phyloP scores from a whole-genome alignment of 1,140 invertebrate genomes.

The Psix sp. region DNA sequence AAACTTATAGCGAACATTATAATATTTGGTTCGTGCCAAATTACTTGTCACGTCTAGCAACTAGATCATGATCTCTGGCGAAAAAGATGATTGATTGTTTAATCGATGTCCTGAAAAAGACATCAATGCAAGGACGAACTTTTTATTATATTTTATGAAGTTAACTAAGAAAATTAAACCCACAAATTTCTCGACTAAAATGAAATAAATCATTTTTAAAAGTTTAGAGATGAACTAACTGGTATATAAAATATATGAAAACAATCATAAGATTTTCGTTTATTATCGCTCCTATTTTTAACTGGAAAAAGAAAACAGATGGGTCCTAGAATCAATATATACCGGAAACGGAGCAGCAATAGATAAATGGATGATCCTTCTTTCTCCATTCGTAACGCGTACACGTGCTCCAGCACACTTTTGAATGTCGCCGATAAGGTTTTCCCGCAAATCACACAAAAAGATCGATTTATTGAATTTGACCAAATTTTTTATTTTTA shows the following conservation, averaged over 20 bases:
- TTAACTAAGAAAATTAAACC: neutral
- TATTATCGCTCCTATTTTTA: neutral
- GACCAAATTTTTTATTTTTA: neutral
- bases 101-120: neutral
- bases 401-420: slow-evolving; percentile 40
- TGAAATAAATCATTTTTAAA: no score
- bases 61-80: no score
- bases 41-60: no score
- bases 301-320: slow-evolving; percentile 28
- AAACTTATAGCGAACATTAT: no score
- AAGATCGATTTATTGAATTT: slow-evolving; percentile 8
- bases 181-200: neutral
- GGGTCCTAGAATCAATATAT: slow-evolving; percentile 50
- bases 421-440: slow-evolving; percentile 19
- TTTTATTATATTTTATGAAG: neutral
- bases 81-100: neutral
- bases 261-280: neutral
- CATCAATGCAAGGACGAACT: neutral
- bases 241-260: neutral
- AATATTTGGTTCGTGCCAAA: no score
- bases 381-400: slow-evolving; percentile 34
- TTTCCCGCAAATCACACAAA: neutral
- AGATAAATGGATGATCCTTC: slow-evolving; percentile 32
- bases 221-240: no score
- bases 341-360: slow-evolving; percentile 34